Conservation (phyloP, 2,113 vertebrate species). For the Bombycilla garrulus region DNA sequence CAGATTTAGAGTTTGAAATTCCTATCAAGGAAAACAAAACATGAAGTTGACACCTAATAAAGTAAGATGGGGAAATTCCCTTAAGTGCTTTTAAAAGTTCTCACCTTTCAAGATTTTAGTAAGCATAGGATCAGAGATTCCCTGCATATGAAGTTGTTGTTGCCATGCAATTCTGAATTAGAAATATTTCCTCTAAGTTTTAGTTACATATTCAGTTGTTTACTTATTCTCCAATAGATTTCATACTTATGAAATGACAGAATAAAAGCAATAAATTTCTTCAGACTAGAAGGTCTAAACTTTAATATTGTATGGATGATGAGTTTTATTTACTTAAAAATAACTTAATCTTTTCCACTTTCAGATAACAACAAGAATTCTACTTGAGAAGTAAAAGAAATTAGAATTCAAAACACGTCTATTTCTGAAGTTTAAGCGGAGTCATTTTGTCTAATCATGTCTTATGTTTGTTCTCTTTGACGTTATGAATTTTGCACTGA, state of each 20-base stretch:
- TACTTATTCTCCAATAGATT: background rate
- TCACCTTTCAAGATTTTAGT: background rate
- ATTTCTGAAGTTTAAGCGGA: background rate
- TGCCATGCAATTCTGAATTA: background rate
- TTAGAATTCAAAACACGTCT: background rate
- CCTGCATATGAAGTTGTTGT: background rate
- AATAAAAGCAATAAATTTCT: background rate
- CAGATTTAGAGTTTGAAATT: background rate
- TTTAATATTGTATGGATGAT: background rate
- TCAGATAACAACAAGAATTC: background rate
- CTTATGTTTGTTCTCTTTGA: background rate
- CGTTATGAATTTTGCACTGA: background rate
- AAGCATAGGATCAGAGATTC: background rate
- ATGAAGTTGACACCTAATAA: background rate
- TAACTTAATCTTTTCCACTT: background rate
- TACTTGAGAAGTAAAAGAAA: background rate
- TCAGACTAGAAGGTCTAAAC: background rate
- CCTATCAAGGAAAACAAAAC: background rate
- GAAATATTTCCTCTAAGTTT: background rate
- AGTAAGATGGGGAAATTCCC: background rate
- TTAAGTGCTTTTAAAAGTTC: background rate
- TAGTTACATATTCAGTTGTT: background rate
- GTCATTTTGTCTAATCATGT: background rate
- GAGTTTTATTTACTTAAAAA: background rate
- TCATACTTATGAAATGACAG: background rate